Evolutionary conservation across 2,113 vertebrate genomes (phyloP).

Genomic region (Pundamilia nyererei): DNA sequence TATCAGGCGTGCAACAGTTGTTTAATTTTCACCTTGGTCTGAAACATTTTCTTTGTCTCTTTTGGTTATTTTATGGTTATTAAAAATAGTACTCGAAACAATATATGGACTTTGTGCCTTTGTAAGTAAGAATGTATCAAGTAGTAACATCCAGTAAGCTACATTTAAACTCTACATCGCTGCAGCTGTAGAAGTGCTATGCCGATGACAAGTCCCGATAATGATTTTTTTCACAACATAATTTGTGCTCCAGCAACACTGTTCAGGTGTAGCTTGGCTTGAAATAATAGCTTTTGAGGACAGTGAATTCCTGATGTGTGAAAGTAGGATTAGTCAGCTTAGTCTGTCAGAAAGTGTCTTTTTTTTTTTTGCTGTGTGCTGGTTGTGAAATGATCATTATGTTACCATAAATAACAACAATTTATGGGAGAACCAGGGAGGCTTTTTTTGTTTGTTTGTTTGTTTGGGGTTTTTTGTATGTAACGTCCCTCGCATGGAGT

Average conservation of each 20-base stretch:
- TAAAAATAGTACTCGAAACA: neutral
- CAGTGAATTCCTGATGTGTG: neutral
- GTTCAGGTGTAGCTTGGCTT: neutral
- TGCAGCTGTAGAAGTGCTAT: neutral
- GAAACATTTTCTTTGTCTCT: neutral
- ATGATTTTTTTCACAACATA: neutral
- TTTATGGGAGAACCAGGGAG: neutral
- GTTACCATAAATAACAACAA: neutral
- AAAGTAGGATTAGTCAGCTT: neutral
- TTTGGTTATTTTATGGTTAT: neutral
- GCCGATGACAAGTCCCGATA: neutral
- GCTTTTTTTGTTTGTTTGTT: neutral
- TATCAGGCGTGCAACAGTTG: neutral
- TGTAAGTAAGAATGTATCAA: neutral
- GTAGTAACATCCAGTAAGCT: neutral
- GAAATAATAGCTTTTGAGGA: neutral
- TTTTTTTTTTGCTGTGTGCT: neutral
- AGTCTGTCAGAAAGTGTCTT: neutral
- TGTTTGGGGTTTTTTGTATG: accelerated
- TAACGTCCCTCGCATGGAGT: neutral
- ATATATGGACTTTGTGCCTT: neutral
- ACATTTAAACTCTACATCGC: neutral
- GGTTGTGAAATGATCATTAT: neutral
- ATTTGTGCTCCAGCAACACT: neutral
- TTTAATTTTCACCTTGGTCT: neutral